These are phyloP conservation scores for Neodiprion lecontei DNA, from an alignment of 1,140 invertebrate species.

Conservation along the genomic window DNA sequence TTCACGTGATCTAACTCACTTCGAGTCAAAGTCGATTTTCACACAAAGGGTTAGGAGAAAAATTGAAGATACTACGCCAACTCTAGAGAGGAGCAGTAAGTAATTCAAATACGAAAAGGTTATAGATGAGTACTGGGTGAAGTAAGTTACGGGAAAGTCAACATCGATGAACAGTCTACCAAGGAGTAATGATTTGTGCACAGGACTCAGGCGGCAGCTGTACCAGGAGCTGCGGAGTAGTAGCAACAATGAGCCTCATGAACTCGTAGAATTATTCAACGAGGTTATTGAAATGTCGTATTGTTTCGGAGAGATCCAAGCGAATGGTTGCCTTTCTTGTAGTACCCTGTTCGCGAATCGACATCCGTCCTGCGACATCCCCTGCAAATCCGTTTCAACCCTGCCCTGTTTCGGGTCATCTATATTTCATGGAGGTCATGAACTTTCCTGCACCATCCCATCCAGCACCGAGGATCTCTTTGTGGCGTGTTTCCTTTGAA, in stretches of 20 bases:
- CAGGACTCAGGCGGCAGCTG: not conserved
- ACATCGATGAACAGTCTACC: too few species aligned
- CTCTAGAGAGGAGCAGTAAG: too few species aligned
- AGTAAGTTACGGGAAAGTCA: too few species aligned
- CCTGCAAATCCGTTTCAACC: not conserved
- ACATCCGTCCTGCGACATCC: not conserved
- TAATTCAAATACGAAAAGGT: too few species aligned
- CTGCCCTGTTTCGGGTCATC: not conserved
- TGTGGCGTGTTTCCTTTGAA: not conserved
- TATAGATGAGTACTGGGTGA: too few species aligned
- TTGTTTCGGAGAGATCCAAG: slow-evolving; percentile 1
- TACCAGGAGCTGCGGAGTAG: not conserved
- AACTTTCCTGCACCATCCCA: not conserved
- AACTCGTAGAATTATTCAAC: slow-evolving; percentile 5
- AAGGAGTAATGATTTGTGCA: not conserved
- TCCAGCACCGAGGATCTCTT: not conserved
- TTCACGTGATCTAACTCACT: not conserved
- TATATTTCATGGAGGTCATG: slow-evolving; percentile 1
- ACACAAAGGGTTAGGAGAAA: too few species aligned
- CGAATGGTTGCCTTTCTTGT: not conserved
- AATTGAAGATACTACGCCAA: too few species aligned
- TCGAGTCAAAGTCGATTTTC: too few species aligned
- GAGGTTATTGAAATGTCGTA: slow-evolving; percentile 5
- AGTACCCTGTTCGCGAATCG: not conserved
- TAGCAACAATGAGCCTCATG: slow-evolving; percentile 2